phyloP scores from a whole-genome alignment of 2,113 vertebrate species.

The Vulpes lagopus region DNA sequence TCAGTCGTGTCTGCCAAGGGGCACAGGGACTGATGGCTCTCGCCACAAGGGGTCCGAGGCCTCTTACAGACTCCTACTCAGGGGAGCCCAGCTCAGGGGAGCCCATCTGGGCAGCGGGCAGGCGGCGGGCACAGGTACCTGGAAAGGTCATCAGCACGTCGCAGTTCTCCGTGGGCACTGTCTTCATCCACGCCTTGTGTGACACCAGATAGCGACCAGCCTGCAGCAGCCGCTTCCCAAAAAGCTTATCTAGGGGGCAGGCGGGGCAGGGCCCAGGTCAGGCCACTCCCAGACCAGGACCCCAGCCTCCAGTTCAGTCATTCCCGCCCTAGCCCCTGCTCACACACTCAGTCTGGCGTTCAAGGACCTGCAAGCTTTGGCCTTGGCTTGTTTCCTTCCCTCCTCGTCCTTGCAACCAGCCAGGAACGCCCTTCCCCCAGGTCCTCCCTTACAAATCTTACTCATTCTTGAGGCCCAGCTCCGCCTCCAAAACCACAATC shows the following conservation, averaged over 20 bases:
- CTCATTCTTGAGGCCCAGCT: slow-evolving; percentile 69
- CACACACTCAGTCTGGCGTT: neutral
- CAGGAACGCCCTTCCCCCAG: slow-evolving; percentile 54
- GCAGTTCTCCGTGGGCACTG: slow-evolving; percentile 98
- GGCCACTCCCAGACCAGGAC: neutral
- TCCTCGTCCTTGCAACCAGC: neutral
- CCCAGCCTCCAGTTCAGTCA: neutral
- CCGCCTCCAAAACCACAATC: slow-evolving; percentile 67
- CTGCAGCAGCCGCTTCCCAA: slow-evolving; percentile 96
- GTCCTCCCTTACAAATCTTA: slow-evolving; percentile 58
- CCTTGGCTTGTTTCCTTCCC: neutral
- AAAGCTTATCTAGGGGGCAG: slow-evolving; percentile 93
- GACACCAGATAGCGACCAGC: slow-evolving; percentile 98
- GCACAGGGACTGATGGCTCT: slow-evolving; percentile 39
- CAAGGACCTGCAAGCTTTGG: neutral
- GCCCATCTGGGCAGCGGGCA: rapidly evolving
- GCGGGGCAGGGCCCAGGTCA: neutral
- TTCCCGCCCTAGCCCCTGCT: neutral
- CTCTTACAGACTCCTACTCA: neutral
- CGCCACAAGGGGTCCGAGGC: neutral
- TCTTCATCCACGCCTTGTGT: slow-evolving; percentile 99
- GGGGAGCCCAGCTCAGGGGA: neutral
- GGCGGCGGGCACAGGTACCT: slow-evolving; percentile 85
- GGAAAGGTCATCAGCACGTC: slow-evolving; percentile 98
- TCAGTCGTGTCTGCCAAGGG: slow-evolving; percentile 93